phyloP scores from a whole-genome alignment of 2,888 invertebrate genomes.

The Diarsia mendica region DNA sequence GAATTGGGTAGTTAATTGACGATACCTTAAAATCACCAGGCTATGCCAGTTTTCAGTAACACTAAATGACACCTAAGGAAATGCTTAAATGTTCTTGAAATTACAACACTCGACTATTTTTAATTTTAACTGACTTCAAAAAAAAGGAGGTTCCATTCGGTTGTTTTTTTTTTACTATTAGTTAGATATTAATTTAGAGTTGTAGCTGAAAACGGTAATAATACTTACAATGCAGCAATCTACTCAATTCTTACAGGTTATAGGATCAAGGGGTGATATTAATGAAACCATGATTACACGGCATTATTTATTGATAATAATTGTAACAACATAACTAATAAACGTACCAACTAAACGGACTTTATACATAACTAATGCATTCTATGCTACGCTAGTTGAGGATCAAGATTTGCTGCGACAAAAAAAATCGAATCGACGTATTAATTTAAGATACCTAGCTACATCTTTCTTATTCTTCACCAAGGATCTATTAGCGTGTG shows the following conservation, averaged over 20 bases:
- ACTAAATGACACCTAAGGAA: neutral
- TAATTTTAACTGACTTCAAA: no score
- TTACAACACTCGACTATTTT: neutral
- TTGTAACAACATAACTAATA: constrained; percentile 54
- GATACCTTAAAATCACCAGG: neutral
- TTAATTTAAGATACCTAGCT: no score
- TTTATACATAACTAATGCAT: constrained; percentile 67
- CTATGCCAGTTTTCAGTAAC: neutral
- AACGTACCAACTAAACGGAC: constrained; percentile 54
- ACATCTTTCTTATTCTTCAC: neutral
- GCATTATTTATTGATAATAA: constrained; percentile 65
- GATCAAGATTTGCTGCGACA: constrained; percentile 2
- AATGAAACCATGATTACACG: constrained; percentile 66
- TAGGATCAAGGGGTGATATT: constrained; percentile 44
- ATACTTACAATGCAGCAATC: neutral
- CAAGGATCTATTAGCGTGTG: neutral
- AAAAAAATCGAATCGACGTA: neutral
- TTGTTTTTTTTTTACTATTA: neutral
- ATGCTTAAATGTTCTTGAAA: neutral
- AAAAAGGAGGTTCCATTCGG: no score
- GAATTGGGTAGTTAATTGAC: neutral
- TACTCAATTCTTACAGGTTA: constrained; percentile 35
- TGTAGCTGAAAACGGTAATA: neutral
- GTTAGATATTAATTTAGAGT: neutral
- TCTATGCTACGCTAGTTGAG: constrained; percentile 53